Evolutionary conservation across 2,888 invertebrate genomes (phyloP).

Genomic region (Bombylius discolor): DNA sequence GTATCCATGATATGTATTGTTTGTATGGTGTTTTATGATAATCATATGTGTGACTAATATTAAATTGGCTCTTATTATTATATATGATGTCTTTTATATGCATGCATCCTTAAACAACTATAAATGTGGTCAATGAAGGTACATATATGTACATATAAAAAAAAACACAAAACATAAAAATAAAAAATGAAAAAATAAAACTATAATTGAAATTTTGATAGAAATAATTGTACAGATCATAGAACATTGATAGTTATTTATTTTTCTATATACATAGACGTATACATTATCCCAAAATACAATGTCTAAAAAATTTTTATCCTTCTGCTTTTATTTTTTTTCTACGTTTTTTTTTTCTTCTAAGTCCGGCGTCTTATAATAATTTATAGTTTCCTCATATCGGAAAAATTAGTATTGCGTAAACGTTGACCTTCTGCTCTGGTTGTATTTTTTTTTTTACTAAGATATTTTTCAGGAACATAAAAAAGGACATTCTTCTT

Average conservation of each 20-base stretch:
- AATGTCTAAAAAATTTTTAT: too few relatives aligned
- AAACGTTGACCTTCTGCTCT: background rate
- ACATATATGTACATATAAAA: background rate
- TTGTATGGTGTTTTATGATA: background rate
- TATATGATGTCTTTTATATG: background rate
- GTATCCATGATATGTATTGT: too few relatives aligned
- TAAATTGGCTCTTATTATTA: background rate
- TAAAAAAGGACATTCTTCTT: slow-evolving; percentile 7
- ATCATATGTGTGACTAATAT: background rate
- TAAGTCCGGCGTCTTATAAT: background rate
- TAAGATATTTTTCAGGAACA: background rate
- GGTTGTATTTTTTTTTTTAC: background rate
- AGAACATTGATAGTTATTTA: background rate
- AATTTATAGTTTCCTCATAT: slow-evolving; percentile 8
- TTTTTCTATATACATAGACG: too few relatives aligned
- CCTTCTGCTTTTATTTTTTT: too few relatives aligned
- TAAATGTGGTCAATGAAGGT: background rate
- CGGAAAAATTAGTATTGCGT: slow-evolving; percentile 2
- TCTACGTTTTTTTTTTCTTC: too few relatives aligned
- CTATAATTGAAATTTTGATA: background rate
- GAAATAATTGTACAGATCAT: background rate
- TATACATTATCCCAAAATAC: too few relatives aligned
- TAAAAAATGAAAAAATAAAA: background rate
- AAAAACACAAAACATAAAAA: background rate
- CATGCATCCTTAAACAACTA: background rate